Conservation (phyloP, 2,888 invertebrate genomes). For the Synergus japonicus region DNA sequence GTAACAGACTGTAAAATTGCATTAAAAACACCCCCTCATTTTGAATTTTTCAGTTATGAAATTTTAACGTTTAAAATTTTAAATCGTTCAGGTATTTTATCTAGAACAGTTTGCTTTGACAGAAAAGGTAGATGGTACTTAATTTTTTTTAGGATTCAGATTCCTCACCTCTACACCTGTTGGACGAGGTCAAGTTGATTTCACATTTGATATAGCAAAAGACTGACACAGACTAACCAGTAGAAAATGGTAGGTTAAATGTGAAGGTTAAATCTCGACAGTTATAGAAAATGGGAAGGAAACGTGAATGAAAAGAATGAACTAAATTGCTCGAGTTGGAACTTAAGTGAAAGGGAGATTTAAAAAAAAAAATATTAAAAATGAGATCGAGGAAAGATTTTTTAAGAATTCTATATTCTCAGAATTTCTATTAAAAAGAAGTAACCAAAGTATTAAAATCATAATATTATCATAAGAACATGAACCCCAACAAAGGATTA, state of each 20-base stretch:
- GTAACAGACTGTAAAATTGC: background rate
- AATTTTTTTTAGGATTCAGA: background rate
- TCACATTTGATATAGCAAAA: background rate
- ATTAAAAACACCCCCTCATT: no score
- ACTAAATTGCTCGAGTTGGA: background rate
- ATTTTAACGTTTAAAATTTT: background rate
- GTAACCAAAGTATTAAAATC: background rate
- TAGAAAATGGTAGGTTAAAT: background rate
- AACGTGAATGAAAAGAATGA: background rate
- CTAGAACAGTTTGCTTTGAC: background rate
- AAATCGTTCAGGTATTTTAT: background rate
- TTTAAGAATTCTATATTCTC: background rate
- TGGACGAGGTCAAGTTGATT: background rate
- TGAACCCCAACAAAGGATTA: background rate
- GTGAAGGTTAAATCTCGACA: background rate
- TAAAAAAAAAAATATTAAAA: background rate
- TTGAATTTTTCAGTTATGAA: background rate
- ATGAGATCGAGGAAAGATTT: background rate
- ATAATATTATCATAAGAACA: background rate
- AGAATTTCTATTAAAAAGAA: background rate
- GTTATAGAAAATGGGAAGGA: background rate
- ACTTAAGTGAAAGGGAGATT: slow-evolving; percentile 8
- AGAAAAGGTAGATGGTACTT: background rate
- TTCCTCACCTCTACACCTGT: background rate
- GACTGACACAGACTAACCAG: background rate